Evolutionary conservation across 2,888 invertebrate genomes (phyloP).

Genomic region (Leptura quadrifasciata): DNA sequence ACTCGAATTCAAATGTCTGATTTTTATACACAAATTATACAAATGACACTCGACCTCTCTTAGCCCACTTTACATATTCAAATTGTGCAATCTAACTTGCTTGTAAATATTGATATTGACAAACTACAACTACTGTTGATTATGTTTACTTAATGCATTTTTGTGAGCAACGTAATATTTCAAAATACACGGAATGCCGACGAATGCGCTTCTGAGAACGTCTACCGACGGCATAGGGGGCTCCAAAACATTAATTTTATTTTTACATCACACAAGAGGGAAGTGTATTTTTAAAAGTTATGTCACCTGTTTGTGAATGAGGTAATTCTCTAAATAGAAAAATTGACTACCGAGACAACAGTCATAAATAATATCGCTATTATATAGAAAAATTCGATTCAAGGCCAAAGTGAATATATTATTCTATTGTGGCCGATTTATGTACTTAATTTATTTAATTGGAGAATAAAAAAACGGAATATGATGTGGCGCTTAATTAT

Average conservation of each 20-base stretch:
- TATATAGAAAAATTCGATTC: constrained; percentile 47
- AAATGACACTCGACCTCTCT: neutral
- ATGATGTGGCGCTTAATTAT: neutral
- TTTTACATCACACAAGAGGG: constrained; percentile 38
- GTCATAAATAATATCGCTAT: constrained; percentile 46
- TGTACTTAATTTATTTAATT: constrained; percentile 27
- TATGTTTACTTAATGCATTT: neutral
- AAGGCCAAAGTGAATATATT: constrained; percentile 43
- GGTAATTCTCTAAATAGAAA: constrained; percentile 55
- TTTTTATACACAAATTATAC: too few species aligned
- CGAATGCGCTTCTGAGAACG: neutral
- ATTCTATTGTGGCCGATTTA: neutral
- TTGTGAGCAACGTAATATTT: neutral
- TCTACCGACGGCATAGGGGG: constrained; percentile 9
- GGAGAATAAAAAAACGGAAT: constrained; percentile 10
- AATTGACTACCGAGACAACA: constrained; percentile 49
- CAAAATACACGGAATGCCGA: neutral
- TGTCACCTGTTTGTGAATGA: constrained; percentile 60
- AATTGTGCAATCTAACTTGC: neutral
- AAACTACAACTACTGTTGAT: neutral
- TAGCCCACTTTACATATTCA: neutral
- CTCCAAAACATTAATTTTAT: constrained; percentile 32
- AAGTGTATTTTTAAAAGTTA: constrained; percentile 61
- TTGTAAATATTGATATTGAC: constrained; percentile 1
- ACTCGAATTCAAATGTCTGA: too few species aligned